Conservation (phyloP, 2,888 invertebrate genomes). For the Mesorhabditis belari region DNA sequence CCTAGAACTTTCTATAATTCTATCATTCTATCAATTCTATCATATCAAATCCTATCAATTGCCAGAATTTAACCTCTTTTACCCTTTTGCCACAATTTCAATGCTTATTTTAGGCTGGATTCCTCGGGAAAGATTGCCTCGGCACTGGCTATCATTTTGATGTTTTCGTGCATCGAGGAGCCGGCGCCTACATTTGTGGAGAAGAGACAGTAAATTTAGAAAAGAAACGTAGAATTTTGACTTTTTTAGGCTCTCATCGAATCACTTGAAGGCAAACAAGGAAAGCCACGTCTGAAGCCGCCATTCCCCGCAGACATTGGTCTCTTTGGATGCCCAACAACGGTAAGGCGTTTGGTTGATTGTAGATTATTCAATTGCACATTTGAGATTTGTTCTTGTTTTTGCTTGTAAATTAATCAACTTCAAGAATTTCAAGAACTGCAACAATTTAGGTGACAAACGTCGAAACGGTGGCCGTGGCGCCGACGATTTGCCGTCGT, state of each 20-base stretch:
- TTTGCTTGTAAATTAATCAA: too few species aligned
- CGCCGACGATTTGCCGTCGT: conserved; percentile 90
- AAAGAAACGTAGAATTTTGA: conserved; percentile 62
- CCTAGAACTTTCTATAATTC: neutral
- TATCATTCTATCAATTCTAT: neutral
- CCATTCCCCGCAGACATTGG: conserved; percentile 99
- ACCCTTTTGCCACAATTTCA: neutral
- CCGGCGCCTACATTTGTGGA: conserved; percentile 98
- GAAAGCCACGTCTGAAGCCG: conserved; percentile 95
- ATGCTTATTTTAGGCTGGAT: conserved; percentile 60
- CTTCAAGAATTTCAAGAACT: neutral
- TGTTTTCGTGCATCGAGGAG: conserved; percentile 86
- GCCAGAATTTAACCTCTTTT: neutral
- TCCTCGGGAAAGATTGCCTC: conserved; percentile 90
- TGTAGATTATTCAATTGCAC: too few species aligned
- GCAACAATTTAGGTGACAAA: conserved; percentile 64
- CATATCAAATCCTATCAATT: neutral
- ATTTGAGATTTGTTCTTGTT: too few species aligned
- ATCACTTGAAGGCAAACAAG: conserved; percentile 90
- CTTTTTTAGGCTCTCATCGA: conserved; percentile 73
- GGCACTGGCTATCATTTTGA: conserved; percentile 94
- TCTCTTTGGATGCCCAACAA: conserved; percentile 94
- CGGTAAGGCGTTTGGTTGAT: conserved; percentile 61
- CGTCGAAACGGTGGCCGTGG: conserved; percentile 94
- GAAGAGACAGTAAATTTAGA: conserved; percentile 76